phyloP scores from a whole-genome alignment of 2,113 vertebrate genomes.

The Ciconia stormi region DNA sequence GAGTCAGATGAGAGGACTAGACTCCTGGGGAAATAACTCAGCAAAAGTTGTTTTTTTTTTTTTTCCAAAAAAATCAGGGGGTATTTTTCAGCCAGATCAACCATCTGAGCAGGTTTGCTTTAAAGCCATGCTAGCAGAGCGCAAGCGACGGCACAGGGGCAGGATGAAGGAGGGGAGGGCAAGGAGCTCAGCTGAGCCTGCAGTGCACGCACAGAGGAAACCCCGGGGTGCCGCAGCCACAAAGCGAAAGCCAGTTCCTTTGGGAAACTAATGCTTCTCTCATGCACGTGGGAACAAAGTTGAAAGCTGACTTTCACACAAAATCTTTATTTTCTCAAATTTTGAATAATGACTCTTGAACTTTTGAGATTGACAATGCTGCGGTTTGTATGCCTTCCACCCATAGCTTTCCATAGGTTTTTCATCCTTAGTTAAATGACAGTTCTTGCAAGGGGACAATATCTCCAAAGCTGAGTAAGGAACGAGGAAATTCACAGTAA shows the following conservation, averaged over 20 bases:
- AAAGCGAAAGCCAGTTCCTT: not conserved
- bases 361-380: not conserved
- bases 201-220: not conserved
- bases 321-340: not conserved
- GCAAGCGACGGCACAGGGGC: not conserved
- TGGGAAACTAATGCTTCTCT: not conserved
- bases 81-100: not conserved
- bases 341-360: not conserved
- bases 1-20: not conserved
- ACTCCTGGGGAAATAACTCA: not conserved
- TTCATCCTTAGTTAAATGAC: not conserved
- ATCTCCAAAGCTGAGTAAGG: not conserved
- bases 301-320: not conserved
- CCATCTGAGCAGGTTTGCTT: not conserved
- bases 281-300: not conserved
- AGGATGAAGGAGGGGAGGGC: not conserved
- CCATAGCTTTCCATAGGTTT: not conserved
- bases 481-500: not conserved
- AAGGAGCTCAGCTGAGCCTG: not conserved
- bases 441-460: not conserved
- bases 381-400: not conserved
- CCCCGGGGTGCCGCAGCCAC: not conserved
- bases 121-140: not conserved
- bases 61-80: not conserved
- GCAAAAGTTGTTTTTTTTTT: not conserved